Evolutionary conservation across 2,797 vertebrate genomes (phyloP).

Genomic region (Thaleichthys pacificus): DNA sequence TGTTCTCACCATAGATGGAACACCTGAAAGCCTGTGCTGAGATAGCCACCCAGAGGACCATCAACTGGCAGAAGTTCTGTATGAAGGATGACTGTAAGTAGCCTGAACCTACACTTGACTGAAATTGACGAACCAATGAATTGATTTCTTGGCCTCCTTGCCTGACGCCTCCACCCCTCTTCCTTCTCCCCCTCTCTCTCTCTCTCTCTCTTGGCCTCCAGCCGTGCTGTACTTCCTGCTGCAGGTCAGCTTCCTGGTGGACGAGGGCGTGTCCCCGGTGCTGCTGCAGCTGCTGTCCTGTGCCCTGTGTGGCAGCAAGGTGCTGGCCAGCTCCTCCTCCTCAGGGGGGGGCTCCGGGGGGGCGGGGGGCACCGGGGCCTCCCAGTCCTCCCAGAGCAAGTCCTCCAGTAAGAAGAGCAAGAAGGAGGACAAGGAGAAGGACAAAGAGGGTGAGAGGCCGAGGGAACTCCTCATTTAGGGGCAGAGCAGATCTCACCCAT

Average conservation of each 20-base stretch:
- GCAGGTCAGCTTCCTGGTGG: constrained; percentile 97
- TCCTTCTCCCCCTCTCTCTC: background rate
- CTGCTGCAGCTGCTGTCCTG: constrained; percentile 95
- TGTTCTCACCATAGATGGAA: constrained; percentile 84
- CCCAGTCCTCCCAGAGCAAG: constrained; percentile 89
- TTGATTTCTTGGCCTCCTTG: background rate
- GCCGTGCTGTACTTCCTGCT: constrained; percentile 97
- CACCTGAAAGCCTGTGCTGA: constrained; percentile 97
- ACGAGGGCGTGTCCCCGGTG: constrained; percentile 95
- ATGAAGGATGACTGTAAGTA: constrained; percentile 98
- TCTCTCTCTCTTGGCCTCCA: constrained; percentile 48
- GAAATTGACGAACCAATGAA: background rate
- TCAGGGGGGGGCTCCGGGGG: constrained; percentile 73
- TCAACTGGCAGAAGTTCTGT: constrained; percentile 99
- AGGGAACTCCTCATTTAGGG: background rate
- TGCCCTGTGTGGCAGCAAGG: constrained; percentile 97
- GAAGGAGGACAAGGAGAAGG: constrained; percentile 97
- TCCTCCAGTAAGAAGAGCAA: constrained; percentile 98
- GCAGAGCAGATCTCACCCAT: too few species aligned
- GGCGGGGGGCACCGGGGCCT: constrained; percentile 75
- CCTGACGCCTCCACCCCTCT: background rate
- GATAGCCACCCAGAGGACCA: constrained; percentile 93
- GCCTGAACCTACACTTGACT: background rate
- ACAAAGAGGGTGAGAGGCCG: constrained; percentile 86
- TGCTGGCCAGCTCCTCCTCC: constrained; percentile 79